A percentile compares a stretch with the other conserved stretches of the same genome.
phyloP scores from a whole-genome alignment of 2,797 vertebrate species.

The Corythornis leucogaster region DNA sequence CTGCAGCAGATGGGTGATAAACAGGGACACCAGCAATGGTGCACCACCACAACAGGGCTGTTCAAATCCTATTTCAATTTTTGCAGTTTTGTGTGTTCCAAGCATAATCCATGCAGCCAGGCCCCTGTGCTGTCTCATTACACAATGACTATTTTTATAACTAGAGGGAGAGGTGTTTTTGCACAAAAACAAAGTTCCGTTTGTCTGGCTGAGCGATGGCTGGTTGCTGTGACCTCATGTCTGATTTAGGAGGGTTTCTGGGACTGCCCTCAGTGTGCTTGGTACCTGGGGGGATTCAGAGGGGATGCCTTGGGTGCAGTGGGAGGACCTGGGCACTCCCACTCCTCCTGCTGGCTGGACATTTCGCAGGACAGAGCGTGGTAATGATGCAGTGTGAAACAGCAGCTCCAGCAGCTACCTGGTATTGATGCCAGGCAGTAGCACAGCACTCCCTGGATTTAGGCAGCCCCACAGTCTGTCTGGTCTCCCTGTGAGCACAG shows the following conservation, averaged over 20 bases:
- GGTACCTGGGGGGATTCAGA: neutral
- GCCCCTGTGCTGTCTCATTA: constrained; percentile 2
- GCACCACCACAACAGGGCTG: neutral
- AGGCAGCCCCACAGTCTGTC: fast-evolving
- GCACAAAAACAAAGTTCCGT: neutral
- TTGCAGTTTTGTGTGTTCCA: neutral
- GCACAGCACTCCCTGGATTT: fast-evolving
- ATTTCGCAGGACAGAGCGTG: neutral
- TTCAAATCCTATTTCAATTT: constrained; percentile 9
- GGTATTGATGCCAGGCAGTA: fast-evolving
- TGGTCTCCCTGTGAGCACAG: neutral
- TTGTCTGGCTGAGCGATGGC: neutral
- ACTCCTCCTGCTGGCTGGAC: neutral
- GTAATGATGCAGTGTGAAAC: neutral
- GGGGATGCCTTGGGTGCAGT: fast-evolving
- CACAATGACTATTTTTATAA: constrained; percentile 39
- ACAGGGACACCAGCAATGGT: fast-evolving
- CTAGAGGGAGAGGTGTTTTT: constrained; percentile 26
- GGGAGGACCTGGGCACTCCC: neutral
- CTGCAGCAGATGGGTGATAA: constrained; percentile 15
- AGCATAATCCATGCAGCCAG: fast-evolving
- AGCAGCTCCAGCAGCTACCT: neutral
- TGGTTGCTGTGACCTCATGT: neutral
- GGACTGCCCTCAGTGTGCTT: neutral
- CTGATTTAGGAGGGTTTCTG: neutral